These are phyloP conservation scores for Ictalurus furcatus DNA, from an alignment of 2,113 vertebrate genomes.

Conservation along the genomic window DNA sequence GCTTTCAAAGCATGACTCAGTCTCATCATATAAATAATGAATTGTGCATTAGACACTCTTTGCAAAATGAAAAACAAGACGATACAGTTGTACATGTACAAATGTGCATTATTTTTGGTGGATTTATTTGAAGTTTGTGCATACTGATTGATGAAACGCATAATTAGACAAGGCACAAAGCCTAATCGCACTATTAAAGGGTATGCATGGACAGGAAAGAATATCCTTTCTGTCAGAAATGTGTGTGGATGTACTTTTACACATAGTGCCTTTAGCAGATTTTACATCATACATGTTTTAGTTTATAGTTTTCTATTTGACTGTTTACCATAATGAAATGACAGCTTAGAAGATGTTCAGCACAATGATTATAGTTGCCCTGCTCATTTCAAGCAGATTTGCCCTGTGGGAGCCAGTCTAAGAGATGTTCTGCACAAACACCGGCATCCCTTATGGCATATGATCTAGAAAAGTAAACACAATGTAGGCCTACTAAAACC, in stretches of 20 bases:
- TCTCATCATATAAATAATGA: constrained; percentile 42
- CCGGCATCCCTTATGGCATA: neutral
- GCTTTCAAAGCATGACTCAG: constrained; percentile 46
- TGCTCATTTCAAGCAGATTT: constrained; percentile 26
- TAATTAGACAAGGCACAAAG: neutral
- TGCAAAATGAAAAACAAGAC: constrained; percentile 20
- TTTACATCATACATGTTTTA: neutral
- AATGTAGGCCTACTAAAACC: neutral
- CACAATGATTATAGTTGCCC: neutral
- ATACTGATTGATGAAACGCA: neutral
- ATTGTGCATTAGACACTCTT: constrained; percentile 33
- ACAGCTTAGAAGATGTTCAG: constrained; percentile 9
- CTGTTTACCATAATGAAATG: constrained; percentile 27
- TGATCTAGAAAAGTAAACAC: constrained; percentile 32
- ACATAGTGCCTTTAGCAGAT: neutral
- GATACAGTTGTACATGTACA: constrained; percentile 19
- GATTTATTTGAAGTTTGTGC: constrained; percentile 15
- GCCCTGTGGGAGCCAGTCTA: neutral
- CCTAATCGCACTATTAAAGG: neutral
- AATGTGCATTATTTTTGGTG: neutral
- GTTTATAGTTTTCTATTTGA: neutral
- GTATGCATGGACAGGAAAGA: neutral
- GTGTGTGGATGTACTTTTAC: neutral
- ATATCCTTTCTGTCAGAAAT: neutral
- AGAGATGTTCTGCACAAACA: constrained; percentile 21